These are phyloP conservation scores for Nesidiocoris tenuis DNA, from an alignment of 2,888 invertebrate genomes.

Conservation along the genomic window DNA sequence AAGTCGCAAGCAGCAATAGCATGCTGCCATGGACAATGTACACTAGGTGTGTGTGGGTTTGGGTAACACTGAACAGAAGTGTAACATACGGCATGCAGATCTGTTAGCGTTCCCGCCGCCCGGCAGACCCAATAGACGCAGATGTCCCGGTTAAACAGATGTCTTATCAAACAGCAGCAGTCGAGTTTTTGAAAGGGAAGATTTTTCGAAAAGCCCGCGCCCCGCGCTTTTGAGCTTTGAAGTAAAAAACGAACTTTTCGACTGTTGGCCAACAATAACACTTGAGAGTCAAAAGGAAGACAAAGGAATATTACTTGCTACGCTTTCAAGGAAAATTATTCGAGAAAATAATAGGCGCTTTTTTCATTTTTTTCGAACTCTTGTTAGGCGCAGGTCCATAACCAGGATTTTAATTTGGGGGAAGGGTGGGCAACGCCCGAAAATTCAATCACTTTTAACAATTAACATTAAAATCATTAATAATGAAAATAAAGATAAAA, in stretches of 20 bases:
- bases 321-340: too few relatives aligned
- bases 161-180: slow-evolving; percentile 36
- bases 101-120: slow-evolving; percentile 6
- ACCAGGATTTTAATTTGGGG: too few relatives aligned
- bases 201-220: neutral
- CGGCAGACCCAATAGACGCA: slow-evolving; percentile 22
- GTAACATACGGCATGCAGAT: slow-evolving; percentile 40
- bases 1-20: neutral
- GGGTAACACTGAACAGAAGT: slow-evolving; percentile 18
- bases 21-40: neutral
- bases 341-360: too few relatives aligned
- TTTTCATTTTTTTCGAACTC: too few relatives aligned
- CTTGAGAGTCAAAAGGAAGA: too few relatives aligned
- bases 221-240: neutral
- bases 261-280: neutral
- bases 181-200: slow-evolving; percentile 2
- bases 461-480: too few relatives aligned
- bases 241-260: neutral
- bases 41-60: neutral
- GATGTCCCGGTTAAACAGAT: slow-evolving; percentile 40
- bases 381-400: too few relatives aligned
- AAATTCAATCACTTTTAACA: too few relatives aligned
- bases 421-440: too few relatives aligned
- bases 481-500: too few relatives aligned
- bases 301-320: too few relatives aligned